Base-by-base conservation (phyloP, 2,113 vertebrate genomes). In the Lepus americanus region DNA sequence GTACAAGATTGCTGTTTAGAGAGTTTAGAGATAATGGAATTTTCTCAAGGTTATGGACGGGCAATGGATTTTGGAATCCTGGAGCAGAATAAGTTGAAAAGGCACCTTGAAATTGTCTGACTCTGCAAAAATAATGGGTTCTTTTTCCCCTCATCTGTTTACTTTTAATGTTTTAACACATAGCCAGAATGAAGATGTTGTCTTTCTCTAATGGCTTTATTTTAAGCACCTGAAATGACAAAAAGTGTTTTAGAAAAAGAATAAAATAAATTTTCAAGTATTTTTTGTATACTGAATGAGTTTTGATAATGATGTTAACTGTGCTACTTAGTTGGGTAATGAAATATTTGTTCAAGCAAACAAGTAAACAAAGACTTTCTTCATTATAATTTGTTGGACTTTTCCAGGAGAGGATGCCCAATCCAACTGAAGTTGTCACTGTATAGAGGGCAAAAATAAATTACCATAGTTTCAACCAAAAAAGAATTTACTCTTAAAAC, bases 21-120 rank as follows among this genome's bases (percentile, higher is more conserved):
- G 59, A 74, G 31, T 89, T 82, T 66, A 39, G 36, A 88, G 59
- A 74, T 70, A 88, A 78, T 77, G 90, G 94, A 95, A 95, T 95
- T 96, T 95, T 82, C 90, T 89, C 90, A 90, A 85, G 61, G 44
- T 73, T 86, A 44, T 69, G 31, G 33, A 87, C 59, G 61, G 6
- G 36, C 64, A 49, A 82, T 23, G 55, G 25, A 44, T 36, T 94
- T 94, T 33, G 70, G 78, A 93, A 66, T 53, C 73, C 70, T 0
- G 4, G 33, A 63, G 31, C 33, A 39, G 31, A 33, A 9, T 88
- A 55, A 83, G 61, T 83, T 92, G 59, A 87, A 83, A 92, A 89
- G 64, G 66, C 86, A 91, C 74, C 78, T 76, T 89, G 86, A 95
- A 92, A 90, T 83, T 29, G 33, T 64, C 25, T 82, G 77, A 82